A percentile compares a stretch with the other conserved stretches of the same genome.
Evolutionary conservation across 2,888 invertebrate species (phyloP).

Genomic region (Philereme transversata): DNA sequence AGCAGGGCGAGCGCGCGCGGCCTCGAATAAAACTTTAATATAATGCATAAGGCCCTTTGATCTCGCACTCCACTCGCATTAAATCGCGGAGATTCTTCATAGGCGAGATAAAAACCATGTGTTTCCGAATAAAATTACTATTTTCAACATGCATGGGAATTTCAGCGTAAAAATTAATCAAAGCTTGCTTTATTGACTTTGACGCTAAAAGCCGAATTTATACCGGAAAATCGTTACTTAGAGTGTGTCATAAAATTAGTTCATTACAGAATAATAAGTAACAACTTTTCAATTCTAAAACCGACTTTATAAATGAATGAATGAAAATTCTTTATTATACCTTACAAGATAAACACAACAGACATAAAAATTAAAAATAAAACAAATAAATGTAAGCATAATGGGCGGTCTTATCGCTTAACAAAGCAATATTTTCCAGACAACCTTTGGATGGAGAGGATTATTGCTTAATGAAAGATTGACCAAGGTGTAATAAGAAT

Average conservation of each 20-base stretch:
- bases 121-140: slow-evolving; percentile 43
- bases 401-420: too few relatives aligned
- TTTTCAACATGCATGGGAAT: slow-evolving; percentile 21
- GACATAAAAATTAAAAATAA: too few relatives aligned
- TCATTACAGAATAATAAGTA: too few relatives aligned
- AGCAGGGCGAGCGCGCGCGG: slow-evolving; percentile 65
- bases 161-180: slow-evolving; percentile 21
- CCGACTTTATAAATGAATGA: too few relatives aligned
- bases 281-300: too few relatives aligned
- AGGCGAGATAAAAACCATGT: slow-evolving; percentile 47
- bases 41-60: slow-evolving; percentile 82
- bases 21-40: slow-evolving; percentile 82
- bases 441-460: too few relatives aligned
- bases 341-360: too few relatives aligned
- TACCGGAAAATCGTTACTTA: slow-evolving; percentile 52
- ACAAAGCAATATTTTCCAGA: too few relatives aligned
- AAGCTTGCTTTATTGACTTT: slow-evolving; percentile 38
- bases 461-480: too few relatives aligned
- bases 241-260: slow-evolving; percentile 68
- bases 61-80: slow-evolving; percentile 75
- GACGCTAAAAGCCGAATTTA: slow-evolving; percentile 46
- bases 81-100: slow-evolving; percentile 68
- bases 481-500: too few relatives aligned
- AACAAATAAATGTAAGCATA: too few relatives aligned
- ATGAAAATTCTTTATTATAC: too few relatives aligned